Conservation (phyloP, 2,113 vertebrate genomes). For the Patagioenas fasciata region DNA sequence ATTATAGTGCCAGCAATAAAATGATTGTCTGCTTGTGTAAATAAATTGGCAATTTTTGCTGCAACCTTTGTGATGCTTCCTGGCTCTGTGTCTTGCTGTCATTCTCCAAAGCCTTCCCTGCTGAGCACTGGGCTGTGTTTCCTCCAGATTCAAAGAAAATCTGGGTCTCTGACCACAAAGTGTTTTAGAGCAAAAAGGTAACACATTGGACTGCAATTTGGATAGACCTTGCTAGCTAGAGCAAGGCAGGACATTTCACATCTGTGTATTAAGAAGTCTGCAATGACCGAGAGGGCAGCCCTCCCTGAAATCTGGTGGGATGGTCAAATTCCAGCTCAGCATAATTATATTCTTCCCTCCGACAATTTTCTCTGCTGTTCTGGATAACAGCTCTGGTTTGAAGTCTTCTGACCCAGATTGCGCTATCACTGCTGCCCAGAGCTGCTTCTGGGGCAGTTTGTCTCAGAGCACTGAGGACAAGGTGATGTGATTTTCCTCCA, state of each 20-base stretch:
- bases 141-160: conserved; percentile 7
- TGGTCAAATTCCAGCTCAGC: not conserved
- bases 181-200: not conserved
- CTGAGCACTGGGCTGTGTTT: conserved; percentile 1
- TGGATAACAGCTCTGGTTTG: conserved; percentile 31
- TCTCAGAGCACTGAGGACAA: not conserved
- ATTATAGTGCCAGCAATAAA: not conserved
- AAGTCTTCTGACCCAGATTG: conserved; percentile 31
- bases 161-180: not conserved
- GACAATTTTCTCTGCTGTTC: not conserved
- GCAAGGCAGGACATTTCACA: not conserved
- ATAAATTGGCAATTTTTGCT: conserved; percentile 36
- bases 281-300: not conserved
- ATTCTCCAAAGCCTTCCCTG: not conserved
- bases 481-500: not conserved
- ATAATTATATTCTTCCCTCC: conserved; percentile 3
- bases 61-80: conserved; percentile 35
- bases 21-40: conserved; percentile 19
- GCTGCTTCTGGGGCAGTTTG: not conserved
- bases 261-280: not conserved
- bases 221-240: not conserved
- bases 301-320: not conserved
- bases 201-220: not conserved
- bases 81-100: not conserved
- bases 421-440: not conserved